Evolutionary conservation across 2,888 invertebrate species (phyloP).

Genomic region (Eupsilia transversa): DNA sequence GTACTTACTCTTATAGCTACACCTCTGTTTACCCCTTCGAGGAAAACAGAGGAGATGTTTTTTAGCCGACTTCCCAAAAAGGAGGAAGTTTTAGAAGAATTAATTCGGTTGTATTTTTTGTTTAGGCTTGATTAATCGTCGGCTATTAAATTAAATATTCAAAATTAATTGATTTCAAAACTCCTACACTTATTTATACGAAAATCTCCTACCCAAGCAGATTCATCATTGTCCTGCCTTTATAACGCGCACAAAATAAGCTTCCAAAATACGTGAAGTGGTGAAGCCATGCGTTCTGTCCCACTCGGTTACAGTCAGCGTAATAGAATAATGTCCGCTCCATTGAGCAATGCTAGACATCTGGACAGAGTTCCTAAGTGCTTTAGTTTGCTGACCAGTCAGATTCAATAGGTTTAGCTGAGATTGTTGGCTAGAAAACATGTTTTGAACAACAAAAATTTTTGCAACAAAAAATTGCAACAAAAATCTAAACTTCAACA

Average conservation of each 20-base stretch:
- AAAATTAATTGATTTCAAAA: neutral
- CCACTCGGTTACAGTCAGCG: neutral
- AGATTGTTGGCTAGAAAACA: no score
- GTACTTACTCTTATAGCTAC: no score
- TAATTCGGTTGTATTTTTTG: no score
- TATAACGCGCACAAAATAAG: neutral
- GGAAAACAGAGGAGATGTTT: no score
- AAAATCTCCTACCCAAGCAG: neutral
- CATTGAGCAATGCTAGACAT: slow-evolving; percentile 14
- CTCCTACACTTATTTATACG: neutral
- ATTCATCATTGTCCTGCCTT: neutral
- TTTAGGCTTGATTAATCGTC: neutral
- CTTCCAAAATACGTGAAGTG: slow-evolving; percentile 1
- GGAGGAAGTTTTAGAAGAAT: no score
- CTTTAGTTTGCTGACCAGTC: slow-evolving; percentile 1
- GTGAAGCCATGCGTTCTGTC: neutral
- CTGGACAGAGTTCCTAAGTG: slow-evolving; percentile 24
- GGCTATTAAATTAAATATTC: neutral
- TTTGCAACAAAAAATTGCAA: no score
- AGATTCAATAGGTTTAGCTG: neutral
- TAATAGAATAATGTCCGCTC: slow-evolving; percentile 32
- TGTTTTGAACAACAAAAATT: no score
- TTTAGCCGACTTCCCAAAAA: no score
- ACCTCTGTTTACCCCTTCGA: no score
- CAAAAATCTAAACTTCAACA: no score